Conservation (phyloP, 2,888 invertebrate species). For the Cephus spinipes region DNA sequence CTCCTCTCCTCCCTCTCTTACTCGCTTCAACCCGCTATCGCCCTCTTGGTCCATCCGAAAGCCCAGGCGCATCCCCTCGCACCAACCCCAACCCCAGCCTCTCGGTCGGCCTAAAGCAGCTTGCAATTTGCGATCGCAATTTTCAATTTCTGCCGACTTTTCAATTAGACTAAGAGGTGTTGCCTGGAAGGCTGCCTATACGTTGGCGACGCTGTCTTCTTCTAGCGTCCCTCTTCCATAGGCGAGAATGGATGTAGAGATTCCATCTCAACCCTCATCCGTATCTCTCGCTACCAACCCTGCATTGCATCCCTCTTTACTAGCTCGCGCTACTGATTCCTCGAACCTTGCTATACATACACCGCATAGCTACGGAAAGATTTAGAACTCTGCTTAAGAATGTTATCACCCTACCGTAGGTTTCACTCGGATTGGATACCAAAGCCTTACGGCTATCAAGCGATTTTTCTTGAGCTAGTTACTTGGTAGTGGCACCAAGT, state of each 20-base stretch:
- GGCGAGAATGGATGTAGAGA: neutral
- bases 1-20: conserved; percentile 28
- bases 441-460: neutral
- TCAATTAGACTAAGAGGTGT: conserved; percentile 67
- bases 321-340: neutral
- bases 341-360: neutral
- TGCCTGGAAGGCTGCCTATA: conserved; percentile 37
- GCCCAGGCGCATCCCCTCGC: conserved; percentile 19
- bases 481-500: neutral
- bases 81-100: conserved; percentile 14
- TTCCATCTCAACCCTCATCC: neutral
- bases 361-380: neutral
- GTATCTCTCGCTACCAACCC: neutral
- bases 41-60: conserved; percentile 23
- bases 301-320: neutral
- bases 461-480: neutral
- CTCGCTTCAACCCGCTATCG: conserved; percentile 14
- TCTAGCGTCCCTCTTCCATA: neutral
- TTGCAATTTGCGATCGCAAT: conserved; percentile 67
- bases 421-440: neutral
- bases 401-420: neutral
- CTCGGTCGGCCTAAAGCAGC: conserved; percentile 62
- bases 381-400: neutral
- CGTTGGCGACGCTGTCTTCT: neutral
- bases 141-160: conserved; percentile 67